Conservation (phyloP, 2,888 invertebrate species). For the Ischnus inquisitorius region DNA sequence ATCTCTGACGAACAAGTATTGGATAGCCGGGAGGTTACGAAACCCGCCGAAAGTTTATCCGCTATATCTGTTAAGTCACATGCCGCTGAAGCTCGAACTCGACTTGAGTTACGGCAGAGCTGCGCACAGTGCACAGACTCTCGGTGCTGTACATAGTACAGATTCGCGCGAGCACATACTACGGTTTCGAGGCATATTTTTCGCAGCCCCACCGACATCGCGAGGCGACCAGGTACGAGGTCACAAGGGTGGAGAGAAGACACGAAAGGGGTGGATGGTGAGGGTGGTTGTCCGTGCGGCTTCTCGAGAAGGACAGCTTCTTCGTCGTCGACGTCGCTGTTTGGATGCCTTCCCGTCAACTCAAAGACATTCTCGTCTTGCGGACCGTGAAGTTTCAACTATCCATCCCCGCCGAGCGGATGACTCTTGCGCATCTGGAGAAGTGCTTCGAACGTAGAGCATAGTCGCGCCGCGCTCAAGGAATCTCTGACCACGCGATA, state of each 20-base stretch:
- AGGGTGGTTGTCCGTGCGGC: conserved; percentile 43
- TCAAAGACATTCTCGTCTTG: conserved; percentile 85
- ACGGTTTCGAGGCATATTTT: conserved; percentile 45
- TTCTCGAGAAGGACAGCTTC: conserved; percentile 43
- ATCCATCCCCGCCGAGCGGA: conserved; percentile 71
- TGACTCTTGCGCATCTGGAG: conserved; percentile 57
- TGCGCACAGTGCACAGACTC: neutral
- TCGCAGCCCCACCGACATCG: conserved; percentile 4
- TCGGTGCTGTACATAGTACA: conserved; percentile 6
- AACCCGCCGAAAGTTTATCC: neutral
- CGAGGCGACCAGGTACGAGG: neutral
- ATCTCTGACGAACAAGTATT: neutral
- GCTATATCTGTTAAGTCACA: conserved; percentile 7
- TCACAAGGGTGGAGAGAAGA: conserved; percentile 11
- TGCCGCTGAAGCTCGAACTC: neutral
- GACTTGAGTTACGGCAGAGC: neutral
- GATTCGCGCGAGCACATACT: conserved; percentile 41
- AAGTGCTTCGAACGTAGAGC: conserved; percentile 31
- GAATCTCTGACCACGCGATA: conserved; percentile 84
- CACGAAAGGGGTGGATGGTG: conserved; percentile 20
- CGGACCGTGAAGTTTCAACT: conserved; percentile 81
- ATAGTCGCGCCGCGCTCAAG: conserved; percentile 65
- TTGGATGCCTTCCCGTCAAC: conserved; percentile 81
- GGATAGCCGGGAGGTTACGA: neutral
- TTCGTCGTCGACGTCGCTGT: conserved; percentile 41